Base-by-base conservation (phyloP, 2,797 vertebrate genomes). In the Pipistrellus kuhlii region DNA sequence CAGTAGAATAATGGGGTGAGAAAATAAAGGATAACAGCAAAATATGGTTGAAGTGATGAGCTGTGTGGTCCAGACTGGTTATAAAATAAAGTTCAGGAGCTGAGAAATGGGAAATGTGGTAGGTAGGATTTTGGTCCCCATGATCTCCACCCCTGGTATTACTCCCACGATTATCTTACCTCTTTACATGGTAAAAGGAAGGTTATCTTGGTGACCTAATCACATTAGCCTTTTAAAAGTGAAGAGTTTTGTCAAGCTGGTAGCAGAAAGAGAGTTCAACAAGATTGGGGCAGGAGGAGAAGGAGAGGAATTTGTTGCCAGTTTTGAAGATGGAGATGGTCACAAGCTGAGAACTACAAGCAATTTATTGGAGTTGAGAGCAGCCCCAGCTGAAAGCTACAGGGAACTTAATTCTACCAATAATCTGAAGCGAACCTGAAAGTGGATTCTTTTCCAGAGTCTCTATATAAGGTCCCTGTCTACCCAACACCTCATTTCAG, bases 11-110 rank as follows among this genome's bases (percentile, higher is more conserved):
- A 25, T 48, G 6, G 41, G 12, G 17, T 35, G 6, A 85, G 11
- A 93, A 90, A 90, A 71, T 64, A 55, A 90, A 92, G 32, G 30
- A 73, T 15, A 21, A 88, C 53, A 73, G 30, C 44, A 53, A 90
- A 88, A 77, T 1, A 32, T 71, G 30, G 15, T 48, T 51, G 13
- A 92, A 93, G 35, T 55, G 15, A 76, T 66, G 27, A 90, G 48
- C 9, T 21, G 4, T 12, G 11, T 35, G 53, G 27, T 73, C 13
- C 48, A 85, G n/a, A 9, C 6, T 51, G n/a, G 23, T 71, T 68
- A 69, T 64, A n/a, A 95, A 84, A 90, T 64, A 8, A 78, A 82
- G 66, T 88, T 41, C 89, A n/a, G 5, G 14, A 75, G 32, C 53
- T 21, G 18, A 71, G 9, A 18, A 44, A 57, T 68, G 30, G 77